These are phyloP conservation scores for Reinhardtius hippoglossoides DNA, from an alignment of 2,113 vertebrate genomes.

Conservation along the genomic window DNA sequence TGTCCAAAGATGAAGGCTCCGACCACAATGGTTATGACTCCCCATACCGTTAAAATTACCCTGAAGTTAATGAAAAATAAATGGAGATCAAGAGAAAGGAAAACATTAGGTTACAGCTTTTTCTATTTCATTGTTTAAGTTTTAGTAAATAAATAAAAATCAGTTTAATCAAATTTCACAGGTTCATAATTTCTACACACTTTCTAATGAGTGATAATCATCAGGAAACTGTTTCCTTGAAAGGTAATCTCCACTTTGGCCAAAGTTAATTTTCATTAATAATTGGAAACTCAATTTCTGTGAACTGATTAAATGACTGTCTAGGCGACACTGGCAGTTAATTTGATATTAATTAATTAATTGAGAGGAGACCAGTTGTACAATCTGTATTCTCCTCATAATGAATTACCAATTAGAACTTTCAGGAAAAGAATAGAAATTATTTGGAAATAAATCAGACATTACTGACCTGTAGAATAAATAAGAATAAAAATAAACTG, in stretches of 20 bases:
- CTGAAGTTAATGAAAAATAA: slow-evolving; percentile 68
- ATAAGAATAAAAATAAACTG: background rate
- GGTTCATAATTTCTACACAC: too few relatives aligned
- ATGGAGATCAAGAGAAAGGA: background rate
- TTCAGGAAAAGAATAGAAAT: background rate
- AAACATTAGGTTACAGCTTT: too few relatives aligned
- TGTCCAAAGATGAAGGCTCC: slow-evolving; percentile 92
- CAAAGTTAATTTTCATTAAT: background rate
- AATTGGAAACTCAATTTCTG: background rate
- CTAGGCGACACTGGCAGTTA: background rate
- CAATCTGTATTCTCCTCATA: background rate
- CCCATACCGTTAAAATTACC: slow-evolving; percentile 86
- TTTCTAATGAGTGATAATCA: too few relatives aligned
- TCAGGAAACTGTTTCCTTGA: too few relatives aligned
- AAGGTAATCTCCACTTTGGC: too few relatives aligned
- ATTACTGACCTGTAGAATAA: background rate
- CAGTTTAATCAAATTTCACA: too few relatives aligned
- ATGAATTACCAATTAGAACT: too few relatives aligned
- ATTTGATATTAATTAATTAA: background rate
- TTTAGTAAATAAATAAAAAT: too few relatives aligned
- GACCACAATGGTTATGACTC: slow-evolving; percentile 81
- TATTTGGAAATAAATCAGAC: background rate
- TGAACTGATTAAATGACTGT: background rate
- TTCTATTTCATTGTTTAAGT: too few relatives aligned
- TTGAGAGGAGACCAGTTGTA: background rate